Percentiles rank a stretch among this genome's conserved stretches.
phyloP scores from a whole-genome alignment of 2,888 invertebrate species.

The Sarcophaga carnaria region DNA sequence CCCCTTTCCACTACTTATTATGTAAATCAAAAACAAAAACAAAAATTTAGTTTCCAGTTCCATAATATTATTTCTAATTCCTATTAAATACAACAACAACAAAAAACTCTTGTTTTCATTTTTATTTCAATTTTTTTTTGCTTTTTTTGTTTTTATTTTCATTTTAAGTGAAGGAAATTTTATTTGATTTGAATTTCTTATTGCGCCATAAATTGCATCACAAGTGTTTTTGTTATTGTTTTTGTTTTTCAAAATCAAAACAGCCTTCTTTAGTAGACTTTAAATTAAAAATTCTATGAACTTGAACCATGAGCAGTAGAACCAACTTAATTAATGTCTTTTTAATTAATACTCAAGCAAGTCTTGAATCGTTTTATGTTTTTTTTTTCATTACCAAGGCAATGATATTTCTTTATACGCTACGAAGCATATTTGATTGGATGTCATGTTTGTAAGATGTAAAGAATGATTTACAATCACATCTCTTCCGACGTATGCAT shows the following conservation, averaged over 20 bases:
- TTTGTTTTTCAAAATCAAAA: neutral
- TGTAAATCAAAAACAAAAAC: neutral
- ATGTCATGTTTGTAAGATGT: neutral
- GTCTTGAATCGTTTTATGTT: neutral
- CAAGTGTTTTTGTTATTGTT: neutral
- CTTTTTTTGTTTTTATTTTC: no score
- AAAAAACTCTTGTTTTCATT: no score
- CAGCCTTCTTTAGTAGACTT: conserved; percentile 22
- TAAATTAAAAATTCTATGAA: conserved; percentile 55
- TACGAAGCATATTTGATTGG: neutral
- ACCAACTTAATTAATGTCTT: conserved; percentile 36
- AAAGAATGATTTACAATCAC: no score
- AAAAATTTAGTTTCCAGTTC: neutral
- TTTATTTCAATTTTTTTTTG: no score
- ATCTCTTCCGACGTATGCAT: no score
- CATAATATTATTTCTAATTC: no score
- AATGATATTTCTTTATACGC: neutral
- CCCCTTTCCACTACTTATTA: conserved; percentile 5
- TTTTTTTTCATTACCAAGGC: neutral
- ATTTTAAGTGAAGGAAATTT: neutral
- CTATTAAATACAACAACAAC: no score
- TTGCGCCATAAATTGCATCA: conserved; percentile 59
- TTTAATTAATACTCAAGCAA: conserved; percentile 35
- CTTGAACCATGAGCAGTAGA: conserved; percentile 50
- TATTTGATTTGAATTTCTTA: conserved; percentile 36